Percentiles rank a stretch among this genome's conserved stretches.
phyloP scores from a whole-genome alignment of 2,888 invertebrate genomes.

The Amaurobius ferox region DNA sequence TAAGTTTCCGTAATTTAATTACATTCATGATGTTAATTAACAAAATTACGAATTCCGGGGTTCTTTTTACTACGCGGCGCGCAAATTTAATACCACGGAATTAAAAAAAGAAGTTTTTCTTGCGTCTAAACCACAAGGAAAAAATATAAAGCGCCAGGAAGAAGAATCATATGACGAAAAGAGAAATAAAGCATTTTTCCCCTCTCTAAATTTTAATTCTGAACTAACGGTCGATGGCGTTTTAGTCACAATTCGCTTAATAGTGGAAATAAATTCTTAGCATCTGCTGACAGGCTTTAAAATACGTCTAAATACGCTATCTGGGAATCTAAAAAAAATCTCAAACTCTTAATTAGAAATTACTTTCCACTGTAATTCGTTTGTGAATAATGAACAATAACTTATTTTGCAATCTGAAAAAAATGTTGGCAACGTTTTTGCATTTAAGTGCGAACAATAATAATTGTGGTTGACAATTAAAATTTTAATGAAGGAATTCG shows the following conservation, averaged over 20 bases:
- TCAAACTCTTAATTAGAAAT: conserved; percentile 7
- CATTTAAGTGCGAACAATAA: conserved; percentile 6
- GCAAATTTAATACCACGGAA: conserved; percentile 52
- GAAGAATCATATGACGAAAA: conserved; percentile 37
- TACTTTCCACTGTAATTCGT: conserved; percentile 11
- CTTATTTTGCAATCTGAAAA: conserved; percentile 5
- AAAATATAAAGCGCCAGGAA: conserved; percentile 4
- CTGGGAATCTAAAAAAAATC: not conserved
- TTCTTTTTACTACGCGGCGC: conserved; percentile 25
- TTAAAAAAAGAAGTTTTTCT: conserved; percentile 22
- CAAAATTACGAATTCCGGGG: conserved; percentile 63
- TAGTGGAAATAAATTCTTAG: conserved; percentile 28
- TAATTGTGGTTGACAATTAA: not conserved
- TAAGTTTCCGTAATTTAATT: conserved; percentile 68
- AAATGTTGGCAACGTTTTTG: not conserved
- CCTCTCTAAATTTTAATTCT: conserved; percentile 61
- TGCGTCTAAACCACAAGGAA: not conserved
- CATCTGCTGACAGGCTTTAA: not conserved
- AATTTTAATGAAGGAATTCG: not conserved
- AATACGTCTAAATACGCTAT: not conserved
- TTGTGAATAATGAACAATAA: conserved; percentile 10
- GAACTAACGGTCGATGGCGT: conserved; percentile 21
- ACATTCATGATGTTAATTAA: conserved; percentile 70
- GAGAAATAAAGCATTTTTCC: conserved; percentile 28
- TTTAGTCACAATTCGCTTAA: conserved; percentile 38